phyloP scores from a whole-genome alignment of 2,888 invertebrate species.

The Scaptomyza parva region DNA sequence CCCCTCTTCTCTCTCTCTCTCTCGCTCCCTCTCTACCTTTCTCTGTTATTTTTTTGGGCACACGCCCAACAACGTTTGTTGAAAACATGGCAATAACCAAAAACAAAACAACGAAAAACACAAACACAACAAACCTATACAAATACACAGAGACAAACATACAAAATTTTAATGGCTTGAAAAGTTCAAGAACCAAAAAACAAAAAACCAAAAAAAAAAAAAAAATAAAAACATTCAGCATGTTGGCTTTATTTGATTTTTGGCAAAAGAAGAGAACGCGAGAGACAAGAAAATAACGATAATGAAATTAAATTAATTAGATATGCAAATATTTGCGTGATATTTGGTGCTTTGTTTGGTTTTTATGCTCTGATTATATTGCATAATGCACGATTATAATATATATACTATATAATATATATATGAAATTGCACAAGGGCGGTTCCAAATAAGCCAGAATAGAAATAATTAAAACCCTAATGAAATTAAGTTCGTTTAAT shows the following conservation, averaged over 20 bases:
- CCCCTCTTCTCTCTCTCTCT: neutral
- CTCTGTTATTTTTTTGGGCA: slow-evolving; percentile 37
- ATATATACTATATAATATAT: too few species aligned
- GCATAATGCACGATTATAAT: slow-evolving; percentile 54
- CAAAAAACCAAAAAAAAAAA: slow-evolving; percentile 1
- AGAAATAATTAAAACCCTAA: neutral
- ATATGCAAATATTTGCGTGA: slow-evolving; percentile 76
- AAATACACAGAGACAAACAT: slow-evolving; percentile 18
- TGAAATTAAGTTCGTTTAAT: slow-evolving; percentile 8
- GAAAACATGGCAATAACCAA: slow-evolving; percentile 18
- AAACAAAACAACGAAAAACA: slow-evolving; percentile 15
- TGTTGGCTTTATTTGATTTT: slow-evolving; percentile 15
- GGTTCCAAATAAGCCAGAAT: neutral
- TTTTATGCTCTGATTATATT: slow-evolving; percentile 67
- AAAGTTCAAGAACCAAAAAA: slow-evolving; percentile 47
- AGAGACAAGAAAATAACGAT: neutral
- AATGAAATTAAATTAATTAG: slow-evolving; percentile 64
- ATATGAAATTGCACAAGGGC: neutral
- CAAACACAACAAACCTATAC: slow-evolving; percentile 24
- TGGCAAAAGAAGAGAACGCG: slow-evolving; percentile 3
- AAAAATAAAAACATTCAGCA: too few species aligned
- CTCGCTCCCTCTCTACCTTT: too few species aligned
- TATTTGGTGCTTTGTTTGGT: slow-evolving; percentile 58
- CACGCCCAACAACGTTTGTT: slow-evolving; percentile 49
- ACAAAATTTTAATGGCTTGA: slow-evolving; percentile 13